A percentile compares a stretch with the other conserved stretches of the same genome.
Conservation (phyloP, 2,888 invertebrate species). For the Alloplasta piceator region DNA sequence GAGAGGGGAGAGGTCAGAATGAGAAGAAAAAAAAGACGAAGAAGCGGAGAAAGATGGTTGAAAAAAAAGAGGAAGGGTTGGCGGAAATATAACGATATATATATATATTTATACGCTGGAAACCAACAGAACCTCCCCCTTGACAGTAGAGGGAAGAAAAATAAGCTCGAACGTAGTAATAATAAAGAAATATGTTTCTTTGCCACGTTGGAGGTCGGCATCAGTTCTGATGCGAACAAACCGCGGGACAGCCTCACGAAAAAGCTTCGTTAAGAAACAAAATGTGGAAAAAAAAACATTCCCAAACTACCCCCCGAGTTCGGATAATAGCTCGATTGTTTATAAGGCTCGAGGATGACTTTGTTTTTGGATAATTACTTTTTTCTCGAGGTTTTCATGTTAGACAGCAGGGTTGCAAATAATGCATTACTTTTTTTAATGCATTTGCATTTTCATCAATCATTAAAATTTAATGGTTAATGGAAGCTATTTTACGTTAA, state of each 20-base stretch:
- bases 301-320: too few species aligned
- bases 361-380: too few species aligned
- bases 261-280: conserved; percentile 3
- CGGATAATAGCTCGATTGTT: too few species aligned
- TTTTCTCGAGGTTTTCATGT: too few species aligned
- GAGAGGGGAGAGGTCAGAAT: conserved; percentile 45
- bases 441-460: too few species aligned
- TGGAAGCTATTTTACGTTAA: too few species aligned
- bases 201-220: conserved; percentile 77
- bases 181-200: conserved; percentile 83
- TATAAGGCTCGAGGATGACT: too few species aligned
- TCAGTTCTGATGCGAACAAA: conserved; percentile 51
- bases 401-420: too few species aligned
- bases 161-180: conserved; percentile 82
- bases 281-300: too few species aligned
- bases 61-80: conserved; percentile 47
- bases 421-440: too few species aligned
- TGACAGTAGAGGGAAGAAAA: conserved; percentile 76
- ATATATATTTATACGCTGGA: conserved; percentile 72
- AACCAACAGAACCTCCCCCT: conserved; percentile 73
- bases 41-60: conserved; percentile 25
- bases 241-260: conserved; percentile 35
- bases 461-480: too few species aligned
- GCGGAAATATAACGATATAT: conserved; percentile 15
- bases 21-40: too few species aligned